These are phyloP conservation scores for Catharus minimus DNA, from an alignment of 2,113 vertebrate genomes.

Conservation along the genomic window DNA sequence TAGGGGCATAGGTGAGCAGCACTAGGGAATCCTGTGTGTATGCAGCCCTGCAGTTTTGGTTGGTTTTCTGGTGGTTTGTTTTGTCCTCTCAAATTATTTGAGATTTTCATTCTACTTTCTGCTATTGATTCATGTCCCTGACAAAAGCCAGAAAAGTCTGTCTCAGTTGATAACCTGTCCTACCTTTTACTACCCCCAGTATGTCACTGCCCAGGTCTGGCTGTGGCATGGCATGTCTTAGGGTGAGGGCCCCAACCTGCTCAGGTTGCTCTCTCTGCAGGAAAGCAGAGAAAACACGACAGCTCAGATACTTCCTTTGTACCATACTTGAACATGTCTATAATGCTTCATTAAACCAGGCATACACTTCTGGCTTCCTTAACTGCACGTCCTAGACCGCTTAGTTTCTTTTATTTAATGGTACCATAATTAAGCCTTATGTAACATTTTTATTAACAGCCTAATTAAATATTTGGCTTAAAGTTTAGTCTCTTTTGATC, in stretches of 20 bases:
- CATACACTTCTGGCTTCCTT: not conserved
- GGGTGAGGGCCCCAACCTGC: not conserved
- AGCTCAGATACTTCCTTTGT: not conserved
- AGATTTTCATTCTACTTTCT: not conserved
- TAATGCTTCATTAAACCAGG: not conserved
- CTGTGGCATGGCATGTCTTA: not conserved
- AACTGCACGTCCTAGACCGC: not conserved
- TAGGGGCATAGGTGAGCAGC: not conserved
- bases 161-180: not conserved
- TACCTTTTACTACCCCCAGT: not conserved
- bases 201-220: not conserved
- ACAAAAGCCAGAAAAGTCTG: not conserved
- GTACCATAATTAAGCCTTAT: not conserved
- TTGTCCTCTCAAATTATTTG: not conserved
- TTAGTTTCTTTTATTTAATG: not conserved
- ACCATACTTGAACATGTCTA: not conserved
- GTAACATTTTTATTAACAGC: not conserved
- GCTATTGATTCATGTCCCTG: not conserved
- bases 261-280: not conserved
- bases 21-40: not conserved
- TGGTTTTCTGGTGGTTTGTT: not conserved
- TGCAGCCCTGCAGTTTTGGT: not conserved
- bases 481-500: not conserved
- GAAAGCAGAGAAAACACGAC: not conserved
- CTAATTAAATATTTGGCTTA: not conserved